phyloP scores from a whole-genome alignment of 2,113 vertebrate genomes.

The Pteropus alecto region DNA sequence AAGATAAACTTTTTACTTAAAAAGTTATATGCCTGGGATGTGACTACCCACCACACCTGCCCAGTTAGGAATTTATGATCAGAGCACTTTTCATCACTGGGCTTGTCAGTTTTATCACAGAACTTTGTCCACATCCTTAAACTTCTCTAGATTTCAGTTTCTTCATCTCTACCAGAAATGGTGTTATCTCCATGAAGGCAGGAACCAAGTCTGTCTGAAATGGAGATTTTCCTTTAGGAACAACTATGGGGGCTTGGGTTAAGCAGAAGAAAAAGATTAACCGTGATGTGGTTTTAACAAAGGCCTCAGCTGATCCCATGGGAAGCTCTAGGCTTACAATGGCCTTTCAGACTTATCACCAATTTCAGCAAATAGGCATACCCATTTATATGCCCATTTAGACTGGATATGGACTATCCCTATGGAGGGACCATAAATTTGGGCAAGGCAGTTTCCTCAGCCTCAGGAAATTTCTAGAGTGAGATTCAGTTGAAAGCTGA shows the following conservation, averaged over 20 bases:
- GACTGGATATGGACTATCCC: not conserved
- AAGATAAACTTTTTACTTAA: not conserved
- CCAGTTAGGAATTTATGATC: not conserved
- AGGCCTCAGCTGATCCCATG: not conserved
- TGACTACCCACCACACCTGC: not conserved
- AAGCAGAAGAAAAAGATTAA: not conserved
- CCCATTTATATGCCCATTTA: not conserved
- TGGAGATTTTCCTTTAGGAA: not conserved
- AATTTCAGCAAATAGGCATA: not conserved
- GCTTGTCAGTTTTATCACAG: not conserved
- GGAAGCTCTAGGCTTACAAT: not conserved
- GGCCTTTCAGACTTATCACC: not conserved
- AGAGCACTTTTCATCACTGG: not conserved
- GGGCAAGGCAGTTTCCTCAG: not conserved
- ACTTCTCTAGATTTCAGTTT: not conserved
- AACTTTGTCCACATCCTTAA: not conserved
- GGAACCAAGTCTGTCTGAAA: not conserved
- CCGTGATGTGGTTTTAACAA: not conserved
- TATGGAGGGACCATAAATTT: not conserved
- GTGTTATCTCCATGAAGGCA: not conserved
- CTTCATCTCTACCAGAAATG: not conserved
- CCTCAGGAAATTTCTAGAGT: not conserved
- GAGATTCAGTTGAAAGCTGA: not conserved
- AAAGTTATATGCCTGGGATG: not conserved
- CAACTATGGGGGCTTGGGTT: not conserved